Percentiles rank a stretch among this genome's conserved stretches.
These are phyloP conservation scores for Ceramica pisi DNA, from an alignment of 2,888 invertebrate species.

Conservation along the genomic window DNA sequence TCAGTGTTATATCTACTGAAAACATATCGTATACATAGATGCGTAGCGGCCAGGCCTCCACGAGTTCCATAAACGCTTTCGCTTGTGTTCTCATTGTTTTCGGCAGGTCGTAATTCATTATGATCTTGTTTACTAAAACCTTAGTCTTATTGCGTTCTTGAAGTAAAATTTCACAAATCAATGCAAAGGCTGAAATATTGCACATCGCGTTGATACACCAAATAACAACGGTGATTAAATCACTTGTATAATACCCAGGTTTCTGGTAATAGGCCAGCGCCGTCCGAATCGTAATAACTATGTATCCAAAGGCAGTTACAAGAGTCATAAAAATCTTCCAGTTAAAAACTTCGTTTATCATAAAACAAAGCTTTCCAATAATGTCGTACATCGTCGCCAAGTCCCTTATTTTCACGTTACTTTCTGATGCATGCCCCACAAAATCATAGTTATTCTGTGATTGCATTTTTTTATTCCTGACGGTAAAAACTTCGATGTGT, in stretches of 20 bases:
- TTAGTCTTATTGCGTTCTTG: conserved; percentile 72
- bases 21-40: conserved; percentile 80
- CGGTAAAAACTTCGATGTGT: conserved; percentile 66
- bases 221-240: conserved; percentile 67
- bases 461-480: conserved; percentile 31
- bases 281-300: conserved; percentile 76
- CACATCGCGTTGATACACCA: conserved; percentile 72
- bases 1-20: conserved; percentile 79
- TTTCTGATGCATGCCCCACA: conserved; percentile 67
- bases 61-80: conserved; percentile 79
- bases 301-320: conserved; percentile 74
- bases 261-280: conserved; percentile 71
- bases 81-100: conserved; percentile 76
- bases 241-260: conserved; percentile 42
- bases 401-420: conserved; percentile 73
- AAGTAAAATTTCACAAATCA: conserved; percentile 74
- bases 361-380: conserved; percentile 73
- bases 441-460: conserved; percentile 55
- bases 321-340: conserved; percentile 79
- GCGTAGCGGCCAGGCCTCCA: conserved; percentile 77
- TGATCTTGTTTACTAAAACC: conserved; percentile 76
- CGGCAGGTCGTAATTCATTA: conserved; percentile 80
- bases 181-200: conserved; percentile 67
- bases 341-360: conserved; percentile 77
- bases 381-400: conserved; percentile 74